Evolutionary conservation across 2,888 invertebrate species (phyloP).

Genomic region (Pardosa pseudoannulata): DNA sequence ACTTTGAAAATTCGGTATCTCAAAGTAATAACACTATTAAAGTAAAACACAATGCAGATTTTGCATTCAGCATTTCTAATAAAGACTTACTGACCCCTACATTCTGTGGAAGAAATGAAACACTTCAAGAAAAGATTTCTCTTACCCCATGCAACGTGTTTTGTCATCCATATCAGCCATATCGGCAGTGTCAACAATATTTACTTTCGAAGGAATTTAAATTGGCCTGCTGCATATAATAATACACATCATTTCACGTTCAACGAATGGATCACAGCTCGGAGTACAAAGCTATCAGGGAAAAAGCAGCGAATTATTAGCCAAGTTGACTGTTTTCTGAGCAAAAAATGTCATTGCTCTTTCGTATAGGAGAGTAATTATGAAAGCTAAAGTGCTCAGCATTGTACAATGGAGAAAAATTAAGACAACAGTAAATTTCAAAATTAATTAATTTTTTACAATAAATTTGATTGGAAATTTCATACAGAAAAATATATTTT

Average conservation of each 20-base stretch:
- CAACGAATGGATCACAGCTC: background rate
- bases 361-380: background rate
- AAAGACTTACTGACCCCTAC: no score
- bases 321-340: background rate
- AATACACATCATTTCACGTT: background rate
- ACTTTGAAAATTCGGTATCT: no score
- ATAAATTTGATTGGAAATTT: no score
- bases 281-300: background rate
- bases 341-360: conserved; percentile 1
- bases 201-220: background rate
- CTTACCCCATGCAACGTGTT: background rate
- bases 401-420: no score
- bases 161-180: background rate
- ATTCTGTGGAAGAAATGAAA: no score
- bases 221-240: background rate
- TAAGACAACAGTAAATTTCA: no score
- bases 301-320: background rate
- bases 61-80: no score
- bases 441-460: no score
- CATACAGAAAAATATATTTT: no score
- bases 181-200: background rate
- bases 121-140: no score
- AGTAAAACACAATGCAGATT: no score
- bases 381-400: background rate
- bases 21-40: no score